phyloP scores from a whole-genome alignment of 2,888 invertebrate species.

The Leucophenga montana region DNA sequence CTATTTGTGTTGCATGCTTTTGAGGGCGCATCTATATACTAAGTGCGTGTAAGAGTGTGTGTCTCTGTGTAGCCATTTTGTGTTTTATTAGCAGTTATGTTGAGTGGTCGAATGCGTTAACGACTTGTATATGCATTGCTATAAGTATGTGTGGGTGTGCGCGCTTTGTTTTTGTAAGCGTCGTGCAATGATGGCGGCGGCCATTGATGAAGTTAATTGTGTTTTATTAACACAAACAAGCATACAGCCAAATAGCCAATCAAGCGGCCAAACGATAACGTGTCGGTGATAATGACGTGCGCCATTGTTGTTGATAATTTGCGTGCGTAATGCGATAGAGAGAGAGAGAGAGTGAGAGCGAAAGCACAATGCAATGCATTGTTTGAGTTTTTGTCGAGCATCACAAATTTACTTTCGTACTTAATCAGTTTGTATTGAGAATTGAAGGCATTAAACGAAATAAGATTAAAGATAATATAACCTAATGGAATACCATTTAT shows the following conservation, averaged over 20 bases:
- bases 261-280: slow-evolving; percentile 51
- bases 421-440: too few species aligned
- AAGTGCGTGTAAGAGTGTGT: slow-evolving; percentile 3
- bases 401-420: too few species aligned
- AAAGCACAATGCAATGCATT: too few species aligned
- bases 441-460: too few species aligned
- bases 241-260: slow-evolving; percentile 46
- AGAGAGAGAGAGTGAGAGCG: too few species aligned
- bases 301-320: slow-evolving; percentile 61
- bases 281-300: slow-evolving; percentile 59
- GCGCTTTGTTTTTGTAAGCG: too few species aligned
- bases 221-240: slow-evolving; percentile 71
- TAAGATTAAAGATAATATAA: too few species aligned
- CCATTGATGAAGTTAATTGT: slow-evolving; percentile 72
- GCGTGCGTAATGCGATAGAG: slow-evolving; percentile 13
- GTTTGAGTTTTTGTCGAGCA: too few species aligned
- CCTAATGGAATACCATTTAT: too few species aligned
- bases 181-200: slow-evolving; percentile 36
- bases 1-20: slow-evolving; percentile 26
- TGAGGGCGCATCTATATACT: not conserved
- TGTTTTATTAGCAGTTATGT: slow-evolving; percentile 67
- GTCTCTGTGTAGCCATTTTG: slow-evolving; percentile 57
- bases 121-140: slow-evolving; percentile 19
- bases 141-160: too few species aligned
- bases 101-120: slow-evolving; percentile 39